phyloP scores from a whole-genome alignment of 2,113 vertebrate species.

The Carassius carassius region DNA sequence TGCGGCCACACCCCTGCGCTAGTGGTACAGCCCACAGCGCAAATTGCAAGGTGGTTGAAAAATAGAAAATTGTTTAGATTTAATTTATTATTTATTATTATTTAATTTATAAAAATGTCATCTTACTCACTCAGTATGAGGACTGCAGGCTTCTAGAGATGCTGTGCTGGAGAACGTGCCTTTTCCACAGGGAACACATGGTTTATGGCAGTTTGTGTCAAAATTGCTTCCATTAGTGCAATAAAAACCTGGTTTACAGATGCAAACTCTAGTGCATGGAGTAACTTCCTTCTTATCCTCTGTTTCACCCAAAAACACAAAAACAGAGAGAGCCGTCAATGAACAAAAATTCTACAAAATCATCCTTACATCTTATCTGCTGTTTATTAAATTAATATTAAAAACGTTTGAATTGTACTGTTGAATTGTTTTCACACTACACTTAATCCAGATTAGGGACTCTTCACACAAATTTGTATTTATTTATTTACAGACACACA shows the following conservation, averaged over 20 bases:
- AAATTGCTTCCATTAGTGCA: neutral
- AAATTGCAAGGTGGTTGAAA: no score
- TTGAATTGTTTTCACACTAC: neutral
- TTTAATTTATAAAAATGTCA: no score
- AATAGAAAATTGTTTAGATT: no score
- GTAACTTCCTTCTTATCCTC: neutral
- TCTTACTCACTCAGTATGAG: conserved; percentile 47
- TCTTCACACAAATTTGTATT: no score
- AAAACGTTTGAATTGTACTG: neutral
- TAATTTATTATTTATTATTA: no score
- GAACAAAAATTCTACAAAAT: neutral
- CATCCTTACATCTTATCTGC: neutral
- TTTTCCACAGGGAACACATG: neutral
- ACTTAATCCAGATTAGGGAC: no score
- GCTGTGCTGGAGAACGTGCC: conserved; percentile 46
- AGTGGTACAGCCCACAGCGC: no score
- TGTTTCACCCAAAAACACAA: neutral
- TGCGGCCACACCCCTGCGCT: no score
- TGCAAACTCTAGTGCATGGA: conserved; percentile 41
- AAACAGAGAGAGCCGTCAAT: conserved; percentile 12
- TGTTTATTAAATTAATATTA: neutral
- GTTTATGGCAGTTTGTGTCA: conserved; percentile 29
- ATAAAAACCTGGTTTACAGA: conserved; percentile 46
- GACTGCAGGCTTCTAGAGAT: conserved; percentile 30
- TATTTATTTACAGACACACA: no score